phyloP scores from a whole-genome alignment of 2,113 vertebrate genomes.

The Tiliqua scincoides region DNA sequence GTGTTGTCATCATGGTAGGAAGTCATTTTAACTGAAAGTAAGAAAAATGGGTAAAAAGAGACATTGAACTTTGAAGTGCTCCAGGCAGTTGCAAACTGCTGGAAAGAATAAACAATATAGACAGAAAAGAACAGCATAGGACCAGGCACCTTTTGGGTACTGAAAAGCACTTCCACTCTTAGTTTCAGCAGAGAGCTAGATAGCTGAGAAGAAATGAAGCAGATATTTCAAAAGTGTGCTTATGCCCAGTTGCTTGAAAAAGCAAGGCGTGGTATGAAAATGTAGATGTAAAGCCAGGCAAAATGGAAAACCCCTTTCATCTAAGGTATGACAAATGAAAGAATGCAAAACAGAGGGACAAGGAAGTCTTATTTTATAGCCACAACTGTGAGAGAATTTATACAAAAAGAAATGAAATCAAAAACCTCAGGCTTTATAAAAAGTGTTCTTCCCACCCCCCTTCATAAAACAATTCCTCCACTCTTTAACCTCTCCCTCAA shows the following conservation, averaged over 20 bases:
- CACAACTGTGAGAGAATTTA: constrained; percentile 32
- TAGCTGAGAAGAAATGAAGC: constrained; percentile 37
- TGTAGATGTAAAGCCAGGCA: not conserved
- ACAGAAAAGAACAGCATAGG: not conserved
- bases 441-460: not conserved
- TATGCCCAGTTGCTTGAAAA: constrained; percentile 27
- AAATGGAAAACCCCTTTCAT: not conserved
- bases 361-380: no score
- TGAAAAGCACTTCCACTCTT: not conserved
- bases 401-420: not conserved
- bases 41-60: constrained; percentile 4
- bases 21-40: not conserved
- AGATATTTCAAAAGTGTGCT: constrained; percentile 39
- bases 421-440: constrained; percentile 4
- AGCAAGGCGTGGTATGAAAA: not conserved
- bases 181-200: not conserved
- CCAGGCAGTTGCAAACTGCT: constrained; percentile 23
- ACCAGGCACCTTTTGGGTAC: constrained; percentile 10
- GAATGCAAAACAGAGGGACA: not conserved
- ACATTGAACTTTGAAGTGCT: constrained; percentile 41
- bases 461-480: not conserved
- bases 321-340: constrained; percentile 2
- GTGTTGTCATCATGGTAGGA: not conserved
- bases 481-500: not conserved
- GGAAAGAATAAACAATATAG: constrained; percentile 3